Evolutionary conservation across 1,140 invertebrate genomes (phyloP).

Genomic region (Lucilia sericata): DNA sequence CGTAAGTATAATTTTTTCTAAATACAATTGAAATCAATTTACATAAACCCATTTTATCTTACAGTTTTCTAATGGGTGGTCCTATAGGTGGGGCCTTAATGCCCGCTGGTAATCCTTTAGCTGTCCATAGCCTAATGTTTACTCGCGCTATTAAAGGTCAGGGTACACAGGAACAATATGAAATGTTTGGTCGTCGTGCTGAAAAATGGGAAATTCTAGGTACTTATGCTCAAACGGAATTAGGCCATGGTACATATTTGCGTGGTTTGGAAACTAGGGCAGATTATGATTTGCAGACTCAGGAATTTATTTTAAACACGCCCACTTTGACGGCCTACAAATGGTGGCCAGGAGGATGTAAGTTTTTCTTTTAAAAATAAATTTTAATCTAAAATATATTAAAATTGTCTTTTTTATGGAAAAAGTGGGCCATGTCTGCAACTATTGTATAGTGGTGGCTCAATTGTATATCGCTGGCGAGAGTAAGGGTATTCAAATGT

Average conservation of each 20-base stretch:
- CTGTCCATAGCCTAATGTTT: constrained; percentile 91
- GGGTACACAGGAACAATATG: constrained; percentile 84
- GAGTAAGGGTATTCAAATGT: constrained; percentile 88
- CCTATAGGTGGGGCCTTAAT: constrained; percentile 59
- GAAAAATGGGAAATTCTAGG: constrained; percentile 86
- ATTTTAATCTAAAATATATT: neutral
- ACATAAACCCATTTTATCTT: neutral
- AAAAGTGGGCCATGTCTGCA: constrained; percentile 88
- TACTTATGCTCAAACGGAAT: constrained; percentile 93
- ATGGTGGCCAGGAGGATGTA: constrained; percentile 93
- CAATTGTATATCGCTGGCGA: constrained; percentile 85
- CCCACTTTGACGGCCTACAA: constrained; percentile 91
- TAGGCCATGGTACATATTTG: constrained; percentile 93
- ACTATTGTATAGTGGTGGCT: constrained; percentile 88
- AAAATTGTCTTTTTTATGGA: neutral
- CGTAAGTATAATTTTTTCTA: constrained; percentile 59
- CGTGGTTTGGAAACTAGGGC: constrained; percentile 90
- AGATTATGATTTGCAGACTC: constrained; percentile 83
- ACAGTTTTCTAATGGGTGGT: constrained; percentile 45
- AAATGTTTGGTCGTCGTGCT: constrained; percentile 83
- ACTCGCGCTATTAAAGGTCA: constrained; percentile 87
- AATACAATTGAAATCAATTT: neutral
- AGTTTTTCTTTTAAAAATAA: constrained; percentile 66
- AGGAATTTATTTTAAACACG: constrained; percentile 89
- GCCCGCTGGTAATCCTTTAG: constrained; percentile 82